phyloP scores from a whole-genome alignment of 2,888 invertebrate genomes.

The Lithophane ornitopus region DNA sequence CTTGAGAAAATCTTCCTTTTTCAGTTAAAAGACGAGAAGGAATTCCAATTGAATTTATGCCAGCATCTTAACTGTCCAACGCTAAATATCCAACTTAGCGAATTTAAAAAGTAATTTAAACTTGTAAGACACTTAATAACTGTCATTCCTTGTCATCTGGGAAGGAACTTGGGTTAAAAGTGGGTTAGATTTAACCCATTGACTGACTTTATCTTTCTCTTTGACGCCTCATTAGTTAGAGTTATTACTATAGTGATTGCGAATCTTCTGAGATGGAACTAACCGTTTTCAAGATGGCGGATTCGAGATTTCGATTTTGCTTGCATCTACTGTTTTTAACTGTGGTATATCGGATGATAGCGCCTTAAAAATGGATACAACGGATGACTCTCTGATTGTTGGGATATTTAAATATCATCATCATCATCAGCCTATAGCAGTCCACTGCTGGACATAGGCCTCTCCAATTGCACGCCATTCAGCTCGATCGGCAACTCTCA shows the following conservation, averaged over 20 bases:
- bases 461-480: too few species aligned
- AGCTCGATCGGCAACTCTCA: too few species aligned
- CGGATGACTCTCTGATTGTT: background rate
- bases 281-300: slow-evolving; percentile 38
- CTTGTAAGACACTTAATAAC: slow-evolving; percentile 58
- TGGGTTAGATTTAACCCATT: slow-evolving; percentile 28
- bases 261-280: slow-evolving; percentile 21
- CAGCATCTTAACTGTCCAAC: slow-evolving; percentile 38
- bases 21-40: too few species aligned
- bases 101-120: slow-evolving; percentile 68
- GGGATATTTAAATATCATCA: background rate
- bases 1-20: too few species aligned
- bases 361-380: too few species aligned
- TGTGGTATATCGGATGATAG: background rate
- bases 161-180: slow-evolving; percentile 14
- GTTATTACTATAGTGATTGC: slow-evolving; percentile 24
- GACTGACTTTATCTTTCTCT: slow-evolving; percentile 27
- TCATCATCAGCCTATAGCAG: too few species aligned
- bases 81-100: slow-evolving; percentile 48
- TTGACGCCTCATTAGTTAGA: slow-evolving; percentile 42
- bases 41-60: slow-evolving; percentile 44
- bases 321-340: background rate
- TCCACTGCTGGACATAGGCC: too few species aligned
- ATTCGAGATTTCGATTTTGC: background rate
- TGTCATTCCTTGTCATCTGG: slow-evolving; percentile 55